Percentiles rank a stretch among this genome's conserved stretches.
Evolutionary conservation across 2,888 invertebrate species (phyloP).

Genomic region (Ophraella communa): DNA sequence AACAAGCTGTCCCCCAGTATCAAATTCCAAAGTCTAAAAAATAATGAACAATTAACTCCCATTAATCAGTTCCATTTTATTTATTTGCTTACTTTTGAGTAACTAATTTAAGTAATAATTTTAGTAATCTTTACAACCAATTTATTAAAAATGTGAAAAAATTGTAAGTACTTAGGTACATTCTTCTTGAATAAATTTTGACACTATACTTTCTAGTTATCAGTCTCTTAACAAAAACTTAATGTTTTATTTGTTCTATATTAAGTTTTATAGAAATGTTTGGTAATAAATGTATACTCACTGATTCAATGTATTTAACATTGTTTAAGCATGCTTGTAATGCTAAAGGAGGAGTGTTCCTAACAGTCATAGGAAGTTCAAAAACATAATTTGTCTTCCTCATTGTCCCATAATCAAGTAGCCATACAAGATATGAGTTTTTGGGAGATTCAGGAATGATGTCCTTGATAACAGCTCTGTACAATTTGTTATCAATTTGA

Average conservation of each 20-base stretch:
- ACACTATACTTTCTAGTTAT: too few relatives aligned
- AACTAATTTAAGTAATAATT: too few relatives aligned
- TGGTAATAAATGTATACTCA: conserved; percentile 19
- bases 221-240: too few relatives aligned
- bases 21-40: conserved; percentile 37
- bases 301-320: conserved; percentile 44
- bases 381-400: conserved; percentile 37
- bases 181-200: too few relatives aligned
- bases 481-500: conserved; percentile 30
- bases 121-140: too few relatives aligned
- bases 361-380: conserved; percentile 39
- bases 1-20: conserved; percentile 25
- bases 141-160: too few relatives aligned
- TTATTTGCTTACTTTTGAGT: too few relatives aligned
- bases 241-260: too few relatives aligned
- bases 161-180: too few relatives aligned
- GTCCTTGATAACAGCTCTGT: conserved; percentile 40
- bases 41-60: too few relatives aligned
- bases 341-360: conserved; percentile 36
- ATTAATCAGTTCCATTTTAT: too few relatives aligned
- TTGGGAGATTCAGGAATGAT: background rate
- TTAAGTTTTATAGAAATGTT: too few relatives aligned
- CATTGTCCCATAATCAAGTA: conserved; percentile 47
- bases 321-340: conserved; percentile 47
- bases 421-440: conserved; percentile 42